A percentile compares a stretch with the other conserved stretches of the same genome.
Conservation (phyloP, 2,113 vertebrate genomes). For the Bos indicus region DNA sequence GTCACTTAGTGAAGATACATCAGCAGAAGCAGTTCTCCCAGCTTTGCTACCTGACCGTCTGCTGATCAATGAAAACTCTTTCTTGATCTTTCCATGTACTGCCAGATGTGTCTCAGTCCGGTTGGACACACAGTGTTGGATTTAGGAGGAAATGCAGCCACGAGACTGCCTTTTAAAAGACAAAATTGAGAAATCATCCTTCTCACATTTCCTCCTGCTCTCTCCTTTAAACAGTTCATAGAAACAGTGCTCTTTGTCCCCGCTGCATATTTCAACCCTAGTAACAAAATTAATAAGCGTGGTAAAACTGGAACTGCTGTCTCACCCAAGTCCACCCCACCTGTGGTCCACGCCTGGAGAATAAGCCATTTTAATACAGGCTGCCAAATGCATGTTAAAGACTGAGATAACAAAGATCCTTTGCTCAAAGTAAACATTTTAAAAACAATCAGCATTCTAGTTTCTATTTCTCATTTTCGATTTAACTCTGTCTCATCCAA, state of each 20-base stretch:
- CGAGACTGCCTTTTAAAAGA: slow-evolving; percentile 31
- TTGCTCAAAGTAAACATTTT: slow-evolving; percentile 36
- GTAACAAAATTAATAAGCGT: slow-evolving; percentile 9
- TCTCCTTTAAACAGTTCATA: not conserved
- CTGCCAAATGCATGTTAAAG: not conserved
- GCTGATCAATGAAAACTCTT: not conserved
- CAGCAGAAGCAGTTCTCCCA: not conserved
- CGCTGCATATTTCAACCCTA: not conserved
- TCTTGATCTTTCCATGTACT: not conserved
- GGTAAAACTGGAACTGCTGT: slow-evolving; percentile 20
- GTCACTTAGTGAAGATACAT: not conserved
- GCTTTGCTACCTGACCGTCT: not conserved
- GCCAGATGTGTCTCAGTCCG: not conserved
- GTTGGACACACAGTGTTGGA: not conserved
- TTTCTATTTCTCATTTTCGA: not conserved
- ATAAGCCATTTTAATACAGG: not conserved
- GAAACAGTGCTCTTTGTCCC: slow-evolving; percentile 45
- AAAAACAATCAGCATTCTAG: not conserved
- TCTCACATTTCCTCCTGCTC: slow-evolving; percentile 47
- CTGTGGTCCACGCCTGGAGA: not conserved
- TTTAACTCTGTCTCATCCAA: not conserved
- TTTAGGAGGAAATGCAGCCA: not conserved
- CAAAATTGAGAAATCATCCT: slow-evolving; percentile 43
- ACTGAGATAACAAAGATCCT: not conserved
- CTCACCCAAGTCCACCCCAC: not conserved